Evolutionary conservation across 2,113 vertebrate genomes (phyloP).

Genomic region (Gopherus flavomarginatus): DNA sequence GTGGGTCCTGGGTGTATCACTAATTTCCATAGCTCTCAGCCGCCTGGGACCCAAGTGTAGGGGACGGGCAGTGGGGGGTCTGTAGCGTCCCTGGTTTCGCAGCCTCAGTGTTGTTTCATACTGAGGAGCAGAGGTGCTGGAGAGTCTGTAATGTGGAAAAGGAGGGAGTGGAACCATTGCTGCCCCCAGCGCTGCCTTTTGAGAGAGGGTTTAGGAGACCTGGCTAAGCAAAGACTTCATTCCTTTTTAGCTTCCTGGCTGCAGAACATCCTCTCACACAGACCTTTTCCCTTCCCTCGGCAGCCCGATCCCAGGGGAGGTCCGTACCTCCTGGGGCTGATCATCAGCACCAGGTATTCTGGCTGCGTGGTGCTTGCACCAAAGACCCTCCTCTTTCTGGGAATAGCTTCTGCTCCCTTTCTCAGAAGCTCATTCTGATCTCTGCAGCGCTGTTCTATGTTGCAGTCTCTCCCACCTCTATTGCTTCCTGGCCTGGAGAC

Average conservation of each 20-base stretch:
- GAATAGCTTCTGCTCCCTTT: background rate
- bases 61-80: too few species aligned
- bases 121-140: background rate
- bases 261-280: background rate
- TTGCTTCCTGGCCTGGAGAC: rapidly evolving
- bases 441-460: rapidly evolving
- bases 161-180: too few species aligned
- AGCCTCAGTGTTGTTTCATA: too few species aligned
- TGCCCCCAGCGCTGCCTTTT: rapidly evolving
- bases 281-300: rapidly evolving
- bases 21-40: background rate
- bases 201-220: rapidly evolving
- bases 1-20: background rate
- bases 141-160: background rate
- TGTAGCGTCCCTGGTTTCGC: background rate
- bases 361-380: rapidly evolving
- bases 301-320: background rate
- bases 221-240: rapidly evolving
- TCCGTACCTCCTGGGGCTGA: rapidly evolving
- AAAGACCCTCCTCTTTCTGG: background rate
- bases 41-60: background rate
- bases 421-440: background rate
- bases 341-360: rapidly evolving
- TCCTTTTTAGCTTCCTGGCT: background rate
- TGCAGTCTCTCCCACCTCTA: background rate